Percentiles rank a stretch among this genome's conserved stretches.
Conservation (phyloP, 2,888 invertebrate genomes). For the Siphlonurus alternatus region DNA sequence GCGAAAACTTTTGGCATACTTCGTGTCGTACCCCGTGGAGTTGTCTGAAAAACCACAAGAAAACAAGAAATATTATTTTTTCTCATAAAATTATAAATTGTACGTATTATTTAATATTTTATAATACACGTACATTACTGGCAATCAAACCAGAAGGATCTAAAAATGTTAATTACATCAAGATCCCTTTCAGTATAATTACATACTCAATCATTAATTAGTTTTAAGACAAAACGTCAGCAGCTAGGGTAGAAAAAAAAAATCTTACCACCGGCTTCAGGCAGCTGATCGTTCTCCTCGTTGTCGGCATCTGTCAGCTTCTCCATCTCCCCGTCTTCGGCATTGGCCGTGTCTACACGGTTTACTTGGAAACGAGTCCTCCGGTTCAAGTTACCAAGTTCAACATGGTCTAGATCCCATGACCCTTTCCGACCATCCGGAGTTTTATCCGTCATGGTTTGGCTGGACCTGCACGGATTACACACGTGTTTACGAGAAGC, state of each 20-base stretch:
- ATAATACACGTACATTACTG: no score
- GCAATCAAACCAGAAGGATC: no score
- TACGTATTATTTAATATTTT: no score
- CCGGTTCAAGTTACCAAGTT: slow-evolving; percentile 27
- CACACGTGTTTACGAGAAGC: background rate
- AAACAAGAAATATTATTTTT: slow-evolving; percentile 25
- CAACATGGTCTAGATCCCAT: slow-evolving; percentile 24
- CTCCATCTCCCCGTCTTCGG: slow-evolving; percentile 19
- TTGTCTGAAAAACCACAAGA: slow-evolving; percentile 19
- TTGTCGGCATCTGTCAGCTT: slow-evolving; percentile 17
- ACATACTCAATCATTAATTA: no score
- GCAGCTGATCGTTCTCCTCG: slow-evolving; percentile 10
- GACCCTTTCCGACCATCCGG: slow-evolving; percentile 10
- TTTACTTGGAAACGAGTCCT: slow-evolving; percentile 42
- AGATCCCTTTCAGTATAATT: no score
- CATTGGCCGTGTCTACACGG: slow-evolving; percentile 33
- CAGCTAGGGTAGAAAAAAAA: no score
- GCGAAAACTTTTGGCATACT: slow-evolving; percentile 63
- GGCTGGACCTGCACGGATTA: background rate
- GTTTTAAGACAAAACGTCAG: no score
- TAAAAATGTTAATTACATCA: no score
- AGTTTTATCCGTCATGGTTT: background rate
- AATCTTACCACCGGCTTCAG: background rate
- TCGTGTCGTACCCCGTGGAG: slow-evolving; percentile 37
- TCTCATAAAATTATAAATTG: no score